These are phyloP conservation scores for Brachionus paranguensis DNA, from an alignment of 1,140 invertebrate species.

Conservation along the genomic window DNA sequence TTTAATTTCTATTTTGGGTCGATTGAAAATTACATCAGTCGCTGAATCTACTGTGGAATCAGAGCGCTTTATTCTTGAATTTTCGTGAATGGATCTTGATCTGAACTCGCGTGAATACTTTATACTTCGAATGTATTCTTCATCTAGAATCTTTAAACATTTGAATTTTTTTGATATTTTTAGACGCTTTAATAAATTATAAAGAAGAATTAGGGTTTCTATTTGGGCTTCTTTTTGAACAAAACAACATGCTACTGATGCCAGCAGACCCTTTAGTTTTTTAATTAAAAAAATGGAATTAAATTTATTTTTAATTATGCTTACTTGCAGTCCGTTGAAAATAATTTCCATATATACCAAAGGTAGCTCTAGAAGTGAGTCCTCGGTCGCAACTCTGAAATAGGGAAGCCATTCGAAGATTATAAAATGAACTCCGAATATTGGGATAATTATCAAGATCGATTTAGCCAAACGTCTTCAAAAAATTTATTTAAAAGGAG, in stretches of 20 bases:
- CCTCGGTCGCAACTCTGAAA: background rate
- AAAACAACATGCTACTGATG: constrained; percentile 35
- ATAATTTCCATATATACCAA: constrained; percentile 16
- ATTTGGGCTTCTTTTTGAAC: constrained; percentile 37
- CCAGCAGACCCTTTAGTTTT: background rate
- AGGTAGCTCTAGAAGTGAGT: background rate
- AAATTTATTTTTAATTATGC: background rate
- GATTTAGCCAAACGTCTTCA: constrained; percentile 19
- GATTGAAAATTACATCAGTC: background rate
- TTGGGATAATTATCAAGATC: constrained; percentile 23
- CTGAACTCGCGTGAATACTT: background rate
- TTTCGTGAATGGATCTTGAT: background rate
- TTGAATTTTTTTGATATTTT: background rate
- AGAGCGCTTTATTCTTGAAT: background rate
- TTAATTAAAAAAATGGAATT: background rate
- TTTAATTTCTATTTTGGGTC: background rate
- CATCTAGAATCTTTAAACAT: background rate
- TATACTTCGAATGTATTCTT: background rate
- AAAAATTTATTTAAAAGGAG: background rate
- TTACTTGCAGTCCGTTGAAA: constrained; percentile 8
- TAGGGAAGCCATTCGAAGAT: constrained; percentile 35
- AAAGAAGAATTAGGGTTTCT: background rate
- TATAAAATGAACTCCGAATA: constrained; percentile 28
- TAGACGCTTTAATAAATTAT: background rate
- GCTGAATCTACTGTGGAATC: background rate